A percentile compares a stretch with the other conserved stretches of the same genome.
phyloP scores from a whole-genome alignment of 2,888 invertebrate species.

The Caenorhabditis uteleia region DNA sequence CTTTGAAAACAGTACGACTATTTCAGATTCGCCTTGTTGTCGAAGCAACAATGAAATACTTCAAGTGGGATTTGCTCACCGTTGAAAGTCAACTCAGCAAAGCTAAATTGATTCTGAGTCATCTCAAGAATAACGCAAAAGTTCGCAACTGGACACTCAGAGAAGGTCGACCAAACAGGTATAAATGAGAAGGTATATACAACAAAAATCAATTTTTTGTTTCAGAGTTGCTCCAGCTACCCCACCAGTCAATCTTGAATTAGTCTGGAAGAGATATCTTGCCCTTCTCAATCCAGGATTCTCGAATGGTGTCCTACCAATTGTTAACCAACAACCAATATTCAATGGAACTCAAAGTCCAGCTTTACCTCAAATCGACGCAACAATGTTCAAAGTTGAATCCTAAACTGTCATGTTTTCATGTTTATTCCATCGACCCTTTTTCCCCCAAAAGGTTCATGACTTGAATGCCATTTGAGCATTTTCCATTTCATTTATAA shows the following conservation, averaged over 20 bases:
- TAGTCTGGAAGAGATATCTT: slow-evolving; percentile 63
- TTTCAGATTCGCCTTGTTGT: slow-evolving; percentile 66
- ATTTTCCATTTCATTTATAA: not conserved
- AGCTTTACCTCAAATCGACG: slow-evolving; percentile 26
- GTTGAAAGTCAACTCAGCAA: slow-evolving; percentile 65
- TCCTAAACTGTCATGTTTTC: slow-evolving; percentile 5
- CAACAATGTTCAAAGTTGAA: slow-evolving; percentile 37
- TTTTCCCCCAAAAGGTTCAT: not conserved
- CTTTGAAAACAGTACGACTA: not conserved
- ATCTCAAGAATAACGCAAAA: slow-evolving; percentile 69
- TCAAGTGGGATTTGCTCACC: slow-evolving; percentile 66
- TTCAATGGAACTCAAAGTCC: slow-evolving; percentile 26
- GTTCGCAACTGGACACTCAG: slow-evolving; percentile 69
- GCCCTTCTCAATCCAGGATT: slow-evolving; percentile 59
- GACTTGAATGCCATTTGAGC: slow-evolving; percentile 4
- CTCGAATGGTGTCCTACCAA: slow-evolving; percentile 52
- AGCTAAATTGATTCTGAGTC: slow-evolving; percentile 57
- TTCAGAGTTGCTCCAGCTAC: slow-evolving; percentile 46
- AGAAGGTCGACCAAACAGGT: slow-evolving; percentile 67
- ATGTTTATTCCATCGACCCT: not conserved
- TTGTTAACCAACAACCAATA: slow-evolving; percentile 8
- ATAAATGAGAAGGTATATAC: not conserved
- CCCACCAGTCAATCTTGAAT: slow-evolving; percentile 53
- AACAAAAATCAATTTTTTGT: not conserved
- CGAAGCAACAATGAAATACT: slow-evolving; percentile 65